Base-by-base conservation (phyloP, 1,140 invertebrate genomes). In the Bombus terrestris region DNA sequence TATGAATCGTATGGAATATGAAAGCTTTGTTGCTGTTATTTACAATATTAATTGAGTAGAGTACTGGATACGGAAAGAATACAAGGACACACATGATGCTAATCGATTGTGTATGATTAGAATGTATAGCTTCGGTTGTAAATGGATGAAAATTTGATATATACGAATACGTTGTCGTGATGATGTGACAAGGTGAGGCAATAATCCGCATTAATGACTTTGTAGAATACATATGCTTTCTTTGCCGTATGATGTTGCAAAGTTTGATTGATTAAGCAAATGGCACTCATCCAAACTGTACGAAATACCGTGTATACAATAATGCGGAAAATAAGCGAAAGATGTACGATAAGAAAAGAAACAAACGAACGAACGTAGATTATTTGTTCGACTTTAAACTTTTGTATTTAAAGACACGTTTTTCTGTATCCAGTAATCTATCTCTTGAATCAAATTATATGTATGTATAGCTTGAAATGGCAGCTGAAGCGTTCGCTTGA, bases 401-500 rank as follows among this genome's bases (percentile, higher is more conserved):
- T 12, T 8, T 25, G 35, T 81, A 8, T 22, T 57, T 15, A 43
- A 57, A 75, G 15, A 18, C 47, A 78, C 15, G n/a, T 32, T 79
- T 62, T 68, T 72, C n/a, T 83, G 92, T 93, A 93, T 93, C 92
- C 92, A 93, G 92, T 93, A 93, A 86, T 93, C 92, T 92, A 92
- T 90, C 88, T 90, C 87, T 75, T 89, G 43, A 82, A 88, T 92
- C 86, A 92, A 86, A 87, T 89, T 91, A 89, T 88, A 66, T 90
- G 64, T 90, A 86, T 90, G 81, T 92, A 62, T 80, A 93, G 92
- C 91, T 91, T 91, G 39, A 88, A 92, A 92, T 94, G 90, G 92
- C 92, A 94, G 92, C 94, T 91, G 90, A 95, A 94, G 93, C 92
- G 92, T 93, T 93, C 89, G 92, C 89, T 83, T 93, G 93, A 94